Conservation (phyloP, 1,140 invertebrate species). For the fruit fly (Drosophila melanogaster) region DNA sequence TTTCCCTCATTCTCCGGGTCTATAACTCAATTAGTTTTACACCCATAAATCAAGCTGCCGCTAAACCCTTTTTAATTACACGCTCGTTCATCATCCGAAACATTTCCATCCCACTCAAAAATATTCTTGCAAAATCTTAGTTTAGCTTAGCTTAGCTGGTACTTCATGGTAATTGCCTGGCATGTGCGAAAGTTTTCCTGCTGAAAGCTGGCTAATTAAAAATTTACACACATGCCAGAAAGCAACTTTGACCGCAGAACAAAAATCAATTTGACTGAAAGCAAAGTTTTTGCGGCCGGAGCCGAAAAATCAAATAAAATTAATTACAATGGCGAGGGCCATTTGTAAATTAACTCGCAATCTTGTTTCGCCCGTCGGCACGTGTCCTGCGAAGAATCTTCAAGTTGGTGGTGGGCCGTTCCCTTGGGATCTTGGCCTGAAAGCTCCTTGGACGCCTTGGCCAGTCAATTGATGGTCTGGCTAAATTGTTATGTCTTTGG, state of each 20-base stretch:
- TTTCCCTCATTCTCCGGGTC: not conserved
- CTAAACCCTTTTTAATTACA: conserved; percentile 81
- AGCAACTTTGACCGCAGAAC: conserved; percentile 48
- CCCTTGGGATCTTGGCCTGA: conserved; percentile 18
- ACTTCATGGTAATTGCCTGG: conserved; percentile 65
- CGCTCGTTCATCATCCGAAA: conserved; percentile 60
- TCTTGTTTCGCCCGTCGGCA: conserved; percentile 38
- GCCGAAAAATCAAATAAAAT: conserved; percentile 77
- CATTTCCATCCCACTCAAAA: conserved; percentile 3
- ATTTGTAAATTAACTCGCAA: conserved; percentile 78
- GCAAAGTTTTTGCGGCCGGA: conserved; percentile 64
- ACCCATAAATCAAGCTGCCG: conserved; percentile 70
- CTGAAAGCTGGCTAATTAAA: conserved; percentile 77
- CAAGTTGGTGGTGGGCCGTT: conserved; percentile 31
- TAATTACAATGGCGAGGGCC: conserved; percentile 71
- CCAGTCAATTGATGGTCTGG: conserved; percentile 71
- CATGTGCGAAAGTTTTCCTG: conserved; percentile 67
- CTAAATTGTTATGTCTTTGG: conserved; percentile 83
- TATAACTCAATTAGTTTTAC: conserved; percentile 73
- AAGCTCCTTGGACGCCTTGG: conserved; percentile 37
- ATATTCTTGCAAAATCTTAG: conserved; percentile 39
- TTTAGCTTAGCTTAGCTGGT: not conserved
- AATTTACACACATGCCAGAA: conserved; percentile 57
- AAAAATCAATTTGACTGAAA: conserved; percentile 77
- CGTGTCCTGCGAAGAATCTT: conserved; percentile 63